These are phyloP conservation scores for Pachliopta kotzebuea DNA, from an alignment of 2,888 invertebrate genomes.

Conservation along the genomic window DNA sequence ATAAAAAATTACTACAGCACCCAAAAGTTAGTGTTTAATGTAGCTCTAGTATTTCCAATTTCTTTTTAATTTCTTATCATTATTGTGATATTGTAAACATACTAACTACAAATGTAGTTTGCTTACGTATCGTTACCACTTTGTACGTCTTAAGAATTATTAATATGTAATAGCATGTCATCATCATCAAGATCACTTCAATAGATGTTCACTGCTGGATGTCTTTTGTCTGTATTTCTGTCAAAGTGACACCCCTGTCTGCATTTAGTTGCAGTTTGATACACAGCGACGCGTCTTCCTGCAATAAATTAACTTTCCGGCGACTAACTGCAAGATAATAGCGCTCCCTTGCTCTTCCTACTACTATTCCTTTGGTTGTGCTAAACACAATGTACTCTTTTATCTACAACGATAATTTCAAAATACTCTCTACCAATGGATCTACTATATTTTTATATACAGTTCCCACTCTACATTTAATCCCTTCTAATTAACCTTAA, in stretches of 20 bases:
- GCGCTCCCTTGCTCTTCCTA: constrained; percentile 18
- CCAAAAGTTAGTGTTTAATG: no score
- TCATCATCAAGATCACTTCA: neutral
- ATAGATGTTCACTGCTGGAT: neutral
- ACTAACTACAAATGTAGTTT: no score
- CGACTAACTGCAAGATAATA: constrained; percentile 22
- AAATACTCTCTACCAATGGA: no score
- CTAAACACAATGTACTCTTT: neutral
- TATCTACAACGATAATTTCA: neutral
- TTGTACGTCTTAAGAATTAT: no score
- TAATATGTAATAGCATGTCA: no score
- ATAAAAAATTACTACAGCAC: no score
- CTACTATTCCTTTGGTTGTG: constrained; percentile 11
- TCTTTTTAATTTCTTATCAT: no score
- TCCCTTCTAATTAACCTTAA: neutral
- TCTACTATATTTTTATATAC: neutral
- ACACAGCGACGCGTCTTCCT: constrained; percentile 20
- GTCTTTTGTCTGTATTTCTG: neutral
- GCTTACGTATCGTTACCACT: no score
- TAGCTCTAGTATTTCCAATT: no score
- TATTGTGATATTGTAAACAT: no score
- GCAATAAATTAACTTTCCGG: constrained; percentile 30
- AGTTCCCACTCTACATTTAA: neutral
- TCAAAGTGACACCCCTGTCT: constrained; percentile 21
- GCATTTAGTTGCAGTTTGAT: constrained; percentile 18